phyloP scores from a whole-genome alignment of 2,888 invertebrate species.

The Aspidapion aeneum region DNA sequence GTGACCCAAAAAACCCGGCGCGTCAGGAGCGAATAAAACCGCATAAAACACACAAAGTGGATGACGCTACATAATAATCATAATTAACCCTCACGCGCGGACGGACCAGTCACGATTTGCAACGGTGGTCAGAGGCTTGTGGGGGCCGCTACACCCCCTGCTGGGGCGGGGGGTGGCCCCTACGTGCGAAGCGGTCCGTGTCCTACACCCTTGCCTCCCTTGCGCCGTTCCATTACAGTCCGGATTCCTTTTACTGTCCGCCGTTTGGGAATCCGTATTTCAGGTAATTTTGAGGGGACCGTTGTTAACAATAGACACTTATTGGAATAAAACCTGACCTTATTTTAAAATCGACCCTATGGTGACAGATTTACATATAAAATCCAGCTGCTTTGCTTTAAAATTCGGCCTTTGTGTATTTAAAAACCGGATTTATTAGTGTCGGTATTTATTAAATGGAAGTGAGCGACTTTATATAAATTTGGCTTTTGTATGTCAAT shows the following conservation, averaged over 20 bases:
- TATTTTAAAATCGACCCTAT: too few relatives aligned
- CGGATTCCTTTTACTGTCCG: slow-evolving; percentile 58
- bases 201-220: slow-evolving; percentile 17
- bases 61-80: too few relatives aligned
- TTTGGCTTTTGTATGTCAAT: too few relatives aligned
- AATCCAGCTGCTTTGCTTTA: too few relatives aligned
- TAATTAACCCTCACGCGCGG: not conserved
- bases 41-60: not conserved
- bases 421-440: too few relatives aligned
- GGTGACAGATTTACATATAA: too few relatives aligned
- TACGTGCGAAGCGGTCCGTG: slow-evolving; percentile 35
- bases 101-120: slow-evolving; percentile 45
- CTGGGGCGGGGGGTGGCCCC: slow-evolving; percentile 41
- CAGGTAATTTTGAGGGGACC: slow-evolving; percentile 51
- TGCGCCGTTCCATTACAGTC: slow-evolving; percentile 42
- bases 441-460: too few relatives aligned
- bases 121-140: slow-evolving; percentile 43
- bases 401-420: too few relatives aligned
- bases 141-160: slow-evolving; percentile 35
- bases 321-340: too few relatives aligned
- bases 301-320: too few relatives aligned
- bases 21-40: too few relatives aligned
- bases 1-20: not conserved
- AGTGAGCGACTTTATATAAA: too few relatives aligned
- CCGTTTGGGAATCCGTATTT: slow-evolving; percentile 58